A percentile compares a stretch with the other conserved stretches of the same genome.
Evolutionary conservation across 2,888 invertebrate genomes (phyloP).

Genomic region (Brenthis daphne): DNA sequence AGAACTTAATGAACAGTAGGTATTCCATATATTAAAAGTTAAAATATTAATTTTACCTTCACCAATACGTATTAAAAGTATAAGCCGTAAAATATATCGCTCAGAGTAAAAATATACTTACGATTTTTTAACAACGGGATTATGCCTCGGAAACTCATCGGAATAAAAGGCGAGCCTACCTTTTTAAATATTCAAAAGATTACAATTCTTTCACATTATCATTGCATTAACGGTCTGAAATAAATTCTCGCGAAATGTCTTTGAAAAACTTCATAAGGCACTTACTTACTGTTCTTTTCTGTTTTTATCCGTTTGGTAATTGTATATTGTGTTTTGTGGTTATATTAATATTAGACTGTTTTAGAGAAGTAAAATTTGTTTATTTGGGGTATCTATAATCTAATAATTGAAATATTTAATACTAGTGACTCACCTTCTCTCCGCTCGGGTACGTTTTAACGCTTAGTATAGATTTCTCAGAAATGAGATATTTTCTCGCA

Average conservation of each 20-base stretch:
- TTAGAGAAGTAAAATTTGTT: too few relatives aligned
- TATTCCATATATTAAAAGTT: too few relatives aligned
- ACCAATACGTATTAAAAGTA: conserved; percentile 5
- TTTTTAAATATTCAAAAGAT: conserved; percentile 33
- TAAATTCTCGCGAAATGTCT: background rate
- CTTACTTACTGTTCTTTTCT: conserved; percentile 2
- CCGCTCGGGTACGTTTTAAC: too few relatives aligned
- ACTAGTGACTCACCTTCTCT: too few relatives aligned
- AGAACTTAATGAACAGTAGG: too few relatives aligned
- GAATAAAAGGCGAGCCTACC: conserved; percentile 12
- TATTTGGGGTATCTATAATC: too few relatives aligned
- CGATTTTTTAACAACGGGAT: conserved; percentile 22
- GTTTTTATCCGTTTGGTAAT: background rate
- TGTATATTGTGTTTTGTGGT: background rate
- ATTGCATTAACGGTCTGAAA: conserved; percentile 22
- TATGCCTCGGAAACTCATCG: conserved; percentile 13
- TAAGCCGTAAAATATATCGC: conserved; percentile 3
- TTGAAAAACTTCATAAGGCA: conserved; percentile 1
- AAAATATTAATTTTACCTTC: too few relatives aligned
- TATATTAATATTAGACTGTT: background rate
- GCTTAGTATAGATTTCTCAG: too few relatives aligned
- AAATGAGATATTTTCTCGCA: too few relatives aligned
- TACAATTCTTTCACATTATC: conserved; percentile 24
- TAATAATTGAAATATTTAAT: too few relatives aligned
- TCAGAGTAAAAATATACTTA: background rate